phyloP scores from a whole-genome alignment of 2,797 vertebrate species.

The Neoniphon sammara region DNA sequence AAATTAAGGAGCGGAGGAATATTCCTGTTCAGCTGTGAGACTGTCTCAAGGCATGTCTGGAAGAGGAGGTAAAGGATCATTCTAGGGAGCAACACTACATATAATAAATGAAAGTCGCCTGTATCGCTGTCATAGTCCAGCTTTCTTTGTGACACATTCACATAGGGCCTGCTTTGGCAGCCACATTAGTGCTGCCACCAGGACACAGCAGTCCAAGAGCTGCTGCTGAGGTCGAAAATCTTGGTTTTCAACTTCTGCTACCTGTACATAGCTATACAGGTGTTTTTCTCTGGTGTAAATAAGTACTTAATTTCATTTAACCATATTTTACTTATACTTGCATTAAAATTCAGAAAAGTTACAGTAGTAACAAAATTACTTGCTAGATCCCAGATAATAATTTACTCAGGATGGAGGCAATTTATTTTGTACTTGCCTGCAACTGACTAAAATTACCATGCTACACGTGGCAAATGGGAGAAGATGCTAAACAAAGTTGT shows the following conservation, averaged over 20 bases:
- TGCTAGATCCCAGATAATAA: too few relatives aligned
- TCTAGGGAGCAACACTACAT: background rate
- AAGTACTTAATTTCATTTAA: too few relatives aligned
- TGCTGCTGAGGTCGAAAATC: constrained; percentile 1
- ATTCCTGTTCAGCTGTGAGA: background rate
- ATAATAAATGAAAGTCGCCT: background rate
- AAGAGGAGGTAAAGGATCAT: background rate
- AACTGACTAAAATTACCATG: too few relatives aligned
- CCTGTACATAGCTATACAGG: constrained; percentile 9
- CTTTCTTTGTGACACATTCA: constrained; percentile 5
- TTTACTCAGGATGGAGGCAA: too few relatives aligned
- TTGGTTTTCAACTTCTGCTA: background rate
- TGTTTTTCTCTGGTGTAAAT: too few relatives aligned
- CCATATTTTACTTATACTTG: too few relatives aligned
- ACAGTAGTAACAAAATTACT: too few relatives aligned
- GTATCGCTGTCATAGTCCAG: background rate
- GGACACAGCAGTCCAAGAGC: constrained; percentile 13
- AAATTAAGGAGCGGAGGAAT: constrained; percentile 39
- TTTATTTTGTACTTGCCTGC: too few relatives aligned
- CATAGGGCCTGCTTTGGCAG: constrained; percentile 1
- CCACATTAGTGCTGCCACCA: constrained; percentile 5
- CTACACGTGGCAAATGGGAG: too few relatives aligned
- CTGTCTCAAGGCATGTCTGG: constrained; percentile 10
- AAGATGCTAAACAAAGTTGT: too few relatives aligned
- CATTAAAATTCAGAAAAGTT: too few relatives aligned